These are phyloP conservation scores for Anthophora plumipes DNA, from an alignment of 2,888 invertebrate genomes.

Conservation along the genomic window DNA sequence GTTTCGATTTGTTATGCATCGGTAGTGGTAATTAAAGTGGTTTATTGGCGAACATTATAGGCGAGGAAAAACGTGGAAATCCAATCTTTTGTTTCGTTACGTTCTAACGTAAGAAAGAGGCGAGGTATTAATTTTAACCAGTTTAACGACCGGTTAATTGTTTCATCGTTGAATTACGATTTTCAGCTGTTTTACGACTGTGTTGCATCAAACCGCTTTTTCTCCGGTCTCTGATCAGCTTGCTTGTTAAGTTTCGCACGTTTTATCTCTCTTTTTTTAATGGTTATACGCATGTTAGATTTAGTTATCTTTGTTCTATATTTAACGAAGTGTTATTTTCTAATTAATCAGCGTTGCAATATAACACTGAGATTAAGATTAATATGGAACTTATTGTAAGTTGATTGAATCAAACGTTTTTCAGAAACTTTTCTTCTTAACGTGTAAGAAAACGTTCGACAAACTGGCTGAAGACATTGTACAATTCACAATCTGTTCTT, in stretches of 20 bases:
- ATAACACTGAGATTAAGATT: too few species aligned
- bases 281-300: background rate
- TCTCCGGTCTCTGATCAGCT: background rate
- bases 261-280: background rate
- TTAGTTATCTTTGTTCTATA: too few species aligned
- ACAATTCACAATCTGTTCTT: too few species aligned
- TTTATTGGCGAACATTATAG: background rate
- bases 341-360: background rate
- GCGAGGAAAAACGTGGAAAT: background rate
- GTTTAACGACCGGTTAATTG: background rate
- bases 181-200: slow-evolving; percentile 8
- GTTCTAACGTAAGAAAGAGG: background rate
- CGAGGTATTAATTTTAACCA: background rate
- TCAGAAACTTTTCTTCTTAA: too few species aligned
- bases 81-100: background rate
- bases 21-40: slow-evolving; percentile 7
- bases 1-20: slow-evolving; percentile 1
- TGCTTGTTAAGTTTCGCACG: background rate
- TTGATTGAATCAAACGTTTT: too few species aligned
- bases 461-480: too few species aligned
- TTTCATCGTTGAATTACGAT: slow-evolving; percentile 5
- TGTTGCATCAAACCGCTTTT: background rate
- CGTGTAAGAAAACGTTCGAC: too few species aligned
- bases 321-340: background rate
- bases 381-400: too few species aligned